Evolutionary conservation across 2,888 invertebrate genomes (phyloP), one percentile per base, ranked within the genome.

Genomic region (Leucania comma): DNA sequence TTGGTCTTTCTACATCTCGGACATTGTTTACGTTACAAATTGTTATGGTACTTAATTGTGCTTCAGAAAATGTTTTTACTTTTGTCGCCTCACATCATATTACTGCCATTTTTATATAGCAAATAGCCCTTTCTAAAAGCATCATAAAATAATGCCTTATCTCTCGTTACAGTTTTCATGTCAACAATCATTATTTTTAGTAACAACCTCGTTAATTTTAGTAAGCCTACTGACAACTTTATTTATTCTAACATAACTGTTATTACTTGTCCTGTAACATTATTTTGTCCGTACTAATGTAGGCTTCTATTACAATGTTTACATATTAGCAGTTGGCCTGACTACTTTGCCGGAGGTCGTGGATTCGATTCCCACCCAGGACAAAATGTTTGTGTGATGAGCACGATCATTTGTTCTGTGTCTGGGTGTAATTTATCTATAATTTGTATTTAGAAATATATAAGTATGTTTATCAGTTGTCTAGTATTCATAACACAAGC

Each of bases 101-200:
- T 32, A 58, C 3, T 24, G 17, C 5, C 48, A 20, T 17, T 38
- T 48, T 53, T 48, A 26, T 54, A n/a, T 17, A 12, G 6, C 42
- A 65, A 50, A 20, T 17, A 35, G 3, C 1, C 8, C 3, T 20
- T 73, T 54, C 53, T 22, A 71, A 67, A 24, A 42, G 22, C 20
- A 38, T 63, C 35, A 29, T 29, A 46, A 17, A 12, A 46, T 75
- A 26, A 26, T 17, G 20, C 1, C 42, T 46, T 29, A 38, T 58
- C 22, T 58, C n/a, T 42, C 17, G 35, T 68, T 29, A 29, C 17
- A 14, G 2, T 70, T 68, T 42, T 17, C 35, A 29, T 10, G 6
- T 35, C 8, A 46, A 24, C 1, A 17, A 26, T n/a, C 38, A 59
- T 73, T 78, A 54, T 29, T 59, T 73, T 59, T 54, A 59, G 12